phyloP scores from a whole-genome alignment of 2,888 invertebrate species.

The Platycnemis pennipes region DNA sequence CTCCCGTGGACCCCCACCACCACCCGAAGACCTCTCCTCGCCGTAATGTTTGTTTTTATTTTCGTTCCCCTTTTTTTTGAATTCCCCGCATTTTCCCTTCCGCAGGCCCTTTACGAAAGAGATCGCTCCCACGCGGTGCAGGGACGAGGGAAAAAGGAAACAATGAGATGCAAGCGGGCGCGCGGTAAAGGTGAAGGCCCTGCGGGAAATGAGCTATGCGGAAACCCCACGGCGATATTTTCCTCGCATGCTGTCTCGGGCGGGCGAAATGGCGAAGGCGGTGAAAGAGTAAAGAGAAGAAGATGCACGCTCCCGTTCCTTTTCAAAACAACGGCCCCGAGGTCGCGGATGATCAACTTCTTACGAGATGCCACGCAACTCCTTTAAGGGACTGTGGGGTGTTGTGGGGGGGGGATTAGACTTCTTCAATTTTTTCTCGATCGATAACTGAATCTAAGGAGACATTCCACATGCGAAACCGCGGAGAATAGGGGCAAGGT shows the following conservation, averaged over 20 bases:
- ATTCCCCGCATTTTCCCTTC: background rate
- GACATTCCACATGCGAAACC: background rate
- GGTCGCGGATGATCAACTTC: background rate
- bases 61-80: background rate
- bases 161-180: background rate
- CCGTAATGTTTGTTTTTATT: background rate
- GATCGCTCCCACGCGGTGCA: background rate
- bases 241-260: background rate
- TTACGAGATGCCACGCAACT: background rate
- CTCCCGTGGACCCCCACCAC: background rate
- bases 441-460: background rate
- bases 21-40: background rate
- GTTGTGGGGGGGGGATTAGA: background rate
- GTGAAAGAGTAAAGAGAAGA: background rate
- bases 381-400: background rate
- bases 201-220: constrained; percentile 19
- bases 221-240: constrained; percentile 26
- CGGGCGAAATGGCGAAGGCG: background rate
- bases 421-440: background rate
- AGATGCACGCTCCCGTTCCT: background rate
- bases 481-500: background rate
- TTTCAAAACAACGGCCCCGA: constrained; percentile 3
- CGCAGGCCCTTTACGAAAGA: background rate
- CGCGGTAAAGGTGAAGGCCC: constrained; percentile 37
- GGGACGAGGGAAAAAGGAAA: background rate